Base-by-base conservation (phyloP, 2,888 invertebrate genomes). In the Lymantria dispar region DNA sequence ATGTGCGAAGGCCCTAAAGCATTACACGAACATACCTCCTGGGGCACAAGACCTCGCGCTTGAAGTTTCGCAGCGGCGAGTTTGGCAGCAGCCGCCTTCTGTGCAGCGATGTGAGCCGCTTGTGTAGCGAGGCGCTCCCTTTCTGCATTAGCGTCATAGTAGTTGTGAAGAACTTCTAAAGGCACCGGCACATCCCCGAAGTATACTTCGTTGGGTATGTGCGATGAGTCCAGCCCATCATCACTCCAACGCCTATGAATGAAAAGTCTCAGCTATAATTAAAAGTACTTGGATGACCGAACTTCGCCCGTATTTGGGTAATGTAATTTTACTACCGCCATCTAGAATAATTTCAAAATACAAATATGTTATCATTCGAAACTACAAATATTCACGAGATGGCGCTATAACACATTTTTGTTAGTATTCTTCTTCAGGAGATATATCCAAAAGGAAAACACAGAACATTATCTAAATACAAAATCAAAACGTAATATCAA, bases 161-260 rank as follows among this genome's bases (percentile, higher is more conserved):
- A 92, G 80, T 92, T 92, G 85, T 80, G 83, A 45, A 92, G 73
- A 48, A 92, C 88, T 56, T 87, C 83, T 66, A 77, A 76, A 0
- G 90, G 80, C 11, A 91, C 91, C 0, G 91, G 91, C 52, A 91
- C 90, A 73, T 92, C 92, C 48, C 92, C 92, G 80, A 92, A 92
- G 79, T 89, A 92, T 33, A 92, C 90, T 64, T 92, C 91, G 82
- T 92, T 91, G 31, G 92, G 92, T 52, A 92, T 92, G 81, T 92
- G 90, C 3, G 89, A 84, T 7, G 92, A 91, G 64, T 91, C 91
- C 13, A 91, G 78, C 66, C 90, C 89, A 66, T 92, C 91, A 80
- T 92, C 91, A 75, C 91, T 91, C 89, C 90, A 91, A 48, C 91
- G 91, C 89, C 92, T 91, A 67, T 0, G 37, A 9, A 15, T 7